Evolutionary conservation across 2,113 vertebrate genomes (phyloP), one percentile per base, ranked within the genome.

Genomic region (Poeciliopsis turrubarensis): DNA sequence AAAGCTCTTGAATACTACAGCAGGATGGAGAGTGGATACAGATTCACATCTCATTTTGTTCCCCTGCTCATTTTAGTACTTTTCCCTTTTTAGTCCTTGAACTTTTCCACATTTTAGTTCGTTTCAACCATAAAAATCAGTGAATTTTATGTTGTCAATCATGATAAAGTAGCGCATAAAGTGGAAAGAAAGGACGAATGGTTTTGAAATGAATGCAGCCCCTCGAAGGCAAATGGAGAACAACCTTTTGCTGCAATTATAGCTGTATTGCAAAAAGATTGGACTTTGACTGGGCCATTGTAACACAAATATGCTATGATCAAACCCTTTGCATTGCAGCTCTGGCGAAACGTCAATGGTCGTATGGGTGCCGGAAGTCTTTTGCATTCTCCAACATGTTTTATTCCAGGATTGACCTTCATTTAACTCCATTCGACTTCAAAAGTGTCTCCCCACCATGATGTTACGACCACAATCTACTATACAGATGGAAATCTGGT

Each of bases 41-140:
- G 84, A 86, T 81, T 81, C 81, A 85, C 83, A 76, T 62, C 81
- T 77, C 61, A 44, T 61, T 76, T 85, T 89, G 77, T 72, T 47
- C 17, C 44, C 5, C 17, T 7, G 44, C 17, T 47, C 17, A 47
- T 47, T 17, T 47, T 17, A 19, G 14, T 57, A 25, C 22, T 57
- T 10, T 57, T 57, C 17, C 25, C 22, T n/a, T 57, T n/a, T 17
- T 10, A 57, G 10, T 25, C 51, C 25, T n/a, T n/a, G 10, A 57
- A 25, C 22, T 10, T 57, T 25, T 57, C 9, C 22, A 25, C 51
- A 57, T 25, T 57, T 25, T n/a, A 17, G 6, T 10, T n/a, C 8
- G 7, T 57, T 25, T n/a, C 9, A 57, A 57, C 51, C 22, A n/a
- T 57, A 57, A 57, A 57, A 25, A 57, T 57, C 51, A n/a, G 8